Evolutionary conservation across 1,140 invertebrate species (phyloP).

Genomic region (Drepana arcuata): DNA sequence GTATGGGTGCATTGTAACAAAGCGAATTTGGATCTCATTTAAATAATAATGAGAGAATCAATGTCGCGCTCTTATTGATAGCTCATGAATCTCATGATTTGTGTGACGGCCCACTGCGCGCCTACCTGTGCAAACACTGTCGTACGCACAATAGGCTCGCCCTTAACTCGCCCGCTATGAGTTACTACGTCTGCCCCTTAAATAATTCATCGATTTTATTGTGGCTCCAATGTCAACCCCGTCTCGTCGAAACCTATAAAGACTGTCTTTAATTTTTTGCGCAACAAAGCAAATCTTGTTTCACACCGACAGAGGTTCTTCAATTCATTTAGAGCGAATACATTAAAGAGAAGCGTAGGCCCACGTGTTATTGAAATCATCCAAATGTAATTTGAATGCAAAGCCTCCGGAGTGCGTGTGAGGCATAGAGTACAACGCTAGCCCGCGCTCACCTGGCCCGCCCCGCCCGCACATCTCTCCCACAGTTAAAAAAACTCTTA

Average conservation of each 20-base stretch:
- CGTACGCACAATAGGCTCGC: slow-evolving; percentile 39
- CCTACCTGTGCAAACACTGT: slow-evolving; percentile 54
- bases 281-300: slow-evolving; percentile 32
- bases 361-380: too few relatives aligned
- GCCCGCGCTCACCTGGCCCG: slow-evolving; percentile 64
- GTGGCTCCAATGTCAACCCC: slow-evolving; percentile 65
- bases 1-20: slow-evolving; percentile 1
- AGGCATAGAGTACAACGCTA: slow-evolving; percentile 48
- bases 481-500: slow-evolving; percentile 63
- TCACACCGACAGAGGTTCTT: too few relatives aligned
- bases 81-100: slow-evolving; percentile 6
- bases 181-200: slow-evolving; percentile 49
- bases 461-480: slow-evolving; percentile 31
- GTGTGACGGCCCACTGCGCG: slow-evolving; percentile 24
- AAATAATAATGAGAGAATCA: slow-evolving; percentile 15
- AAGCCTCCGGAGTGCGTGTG: too few relatives aligned
- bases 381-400: too few relatives aligned
- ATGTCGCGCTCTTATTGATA: slow-evolving; percentile 14
- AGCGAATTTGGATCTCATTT: slow-evolving; percentile 5
- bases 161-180: slow-evolving; percentile 38
- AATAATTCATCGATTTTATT: slow-evolving; percentile 71
- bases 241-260: slow-evolving; percentile 59
- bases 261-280: slow-evolving; percentile 41
- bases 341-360: too few relatives aligned
- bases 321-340: too few relatives aligned